Evolutionary conservation across 2,113 vertebrate genomes (phyloP).

Genomic region (Camarhynchus parvulus): DNA sequence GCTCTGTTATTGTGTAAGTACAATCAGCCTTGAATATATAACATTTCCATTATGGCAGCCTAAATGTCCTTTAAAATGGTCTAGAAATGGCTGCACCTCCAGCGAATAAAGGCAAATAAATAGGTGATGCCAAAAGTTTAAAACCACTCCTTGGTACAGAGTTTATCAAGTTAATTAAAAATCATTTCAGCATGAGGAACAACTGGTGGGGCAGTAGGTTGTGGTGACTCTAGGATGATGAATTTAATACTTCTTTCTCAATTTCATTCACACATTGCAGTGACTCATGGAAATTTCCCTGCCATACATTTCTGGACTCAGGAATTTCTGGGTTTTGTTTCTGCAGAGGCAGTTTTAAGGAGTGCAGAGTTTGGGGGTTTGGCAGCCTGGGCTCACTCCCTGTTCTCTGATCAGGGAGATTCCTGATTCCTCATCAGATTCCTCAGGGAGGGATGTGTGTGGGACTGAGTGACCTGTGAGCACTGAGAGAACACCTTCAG

Average conservation of each 20-base stretch:
- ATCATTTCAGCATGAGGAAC: not conserved
- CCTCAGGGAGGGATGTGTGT: rapidly evolving
- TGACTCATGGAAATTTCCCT: not conserved
- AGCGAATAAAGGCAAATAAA: not conserved
- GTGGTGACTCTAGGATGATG: rapidly evolving
- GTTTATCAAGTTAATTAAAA: not conserved
- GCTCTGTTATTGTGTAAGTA: not conserved
- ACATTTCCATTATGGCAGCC: not conserved
- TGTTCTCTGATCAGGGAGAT: rapidly evolving
- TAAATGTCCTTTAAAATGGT: not conserved
- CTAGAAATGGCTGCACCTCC: not conserved
- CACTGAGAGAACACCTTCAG: not conserved
- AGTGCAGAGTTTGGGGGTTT: not conserved
- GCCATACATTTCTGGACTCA: not conserved
- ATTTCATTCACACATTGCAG: not conserved
- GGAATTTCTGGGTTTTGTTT: not conserved
- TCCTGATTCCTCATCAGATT: rapidly evolving
- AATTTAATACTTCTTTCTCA: not conserved
- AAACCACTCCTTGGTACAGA: not conserved
- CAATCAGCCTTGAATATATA: not conserved
- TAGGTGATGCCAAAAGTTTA: not conserved
- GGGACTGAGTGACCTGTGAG: not conserved
- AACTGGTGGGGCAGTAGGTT: not conserved
- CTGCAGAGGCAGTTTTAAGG: not conserved
- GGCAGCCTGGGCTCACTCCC: not conserved